A percentile compares a stretch with the other conserved stretches of the same genome.
Conservation (phyloP, 1,140 invertebrate genomes). For the Drosophila busckii region DNA sequence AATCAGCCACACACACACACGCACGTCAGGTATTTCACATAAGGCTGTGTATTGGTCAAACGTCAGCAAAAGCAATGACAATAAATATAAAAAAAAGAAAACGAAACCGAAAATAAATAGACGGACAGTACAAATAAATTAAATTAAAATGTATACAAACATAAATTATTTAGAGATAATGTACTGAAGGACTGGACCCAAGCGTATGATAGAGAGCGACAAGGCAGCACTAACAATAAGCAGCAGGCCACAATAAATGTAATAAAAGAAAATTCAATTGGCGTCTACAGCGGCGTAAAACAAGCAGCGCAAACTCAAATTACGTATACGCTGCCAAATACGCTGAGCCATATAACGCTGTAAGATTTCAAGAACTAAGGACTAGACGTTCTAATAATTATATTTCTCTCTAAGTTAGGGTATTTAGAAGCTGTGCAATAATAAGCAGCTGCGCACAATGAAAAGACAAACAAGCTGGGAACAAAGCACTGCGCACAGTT, state of each 20-base stretch:
- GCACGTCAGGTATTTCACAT: conserved; percentile 6
- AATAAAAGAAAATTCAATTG: conserved; percentile 75
- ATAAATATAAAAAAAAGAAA: conserved; percentile 22
- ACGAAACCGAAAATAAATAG: conserved; percentile 48
- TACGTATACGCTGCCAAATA: no score
- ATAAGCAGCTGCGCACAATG: no score
- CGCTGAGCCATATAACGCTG: no score
- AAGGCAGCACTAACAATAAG: conserved; percentile 48
- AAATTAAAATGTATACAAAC: conserved; percentile 76
- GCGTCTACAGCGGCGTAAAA: conserved; percentile 49
- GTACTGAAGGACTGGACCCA: conserved; percentile 47
- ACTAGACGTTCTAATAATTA: no score
- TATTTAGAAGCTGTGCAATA: no score
- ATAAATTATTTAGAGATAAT: conserved; percentile 76
- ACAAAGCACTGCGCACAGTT: no score
- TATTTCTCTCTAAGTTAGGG: no score
- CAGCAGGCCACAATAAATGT: conserved; percentile 44
- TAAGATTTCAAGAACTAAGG: no score
- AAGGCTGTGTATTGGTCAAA: conserved; percentile 50
- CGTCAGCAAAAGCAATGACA: conserved; percentile 9
- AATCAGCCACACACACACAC: conserved; percentile 41
- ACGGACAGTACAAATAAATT: conserved; percentile 63
- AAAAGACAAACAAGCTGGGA: no score
- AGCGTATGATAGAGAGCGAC: conserved; percentile 1
- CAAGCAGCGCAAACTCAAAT: conserved; percentile 32